Evolutionary conservation across 2,888 invertebrate species (phyloP), one percentile per base, ranked within the genome.

Genomic region (Acleris cristana): DNA sequence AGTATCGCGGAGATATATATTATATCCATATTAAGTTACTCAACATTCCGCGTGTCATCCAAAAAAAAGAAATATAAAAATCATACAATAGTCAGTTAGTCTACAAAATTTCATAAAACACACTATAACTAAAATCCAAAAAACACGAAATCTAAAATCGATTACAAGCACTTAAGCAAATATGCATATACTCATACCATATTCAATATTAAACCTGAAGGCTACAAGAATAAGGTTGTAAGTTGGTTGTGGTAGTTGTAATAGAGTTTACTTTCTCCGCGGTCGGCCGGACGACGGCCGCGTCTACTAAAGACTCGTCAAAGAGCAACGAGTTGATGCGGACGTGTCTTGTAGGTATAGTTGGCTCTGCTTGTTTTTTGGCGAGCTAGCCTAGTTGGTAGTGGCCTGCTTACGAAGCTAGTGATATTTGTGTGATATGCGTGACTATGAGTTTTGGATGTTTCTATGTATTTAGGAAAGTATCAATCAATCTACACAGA

Each of bases 201-300:
- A 10, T 1, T 10, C 14, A 16, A 1, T 18, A 65, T 19, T 40
- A 5, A 8, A 57, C 57, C 55, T 34, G 54, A 44, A 52, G 40
- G 44, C 59, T 65, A 66, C 65, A 64, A 16, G 4, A 10, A 18
- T 26, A 54, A 16, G 61, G 16, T 45, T n/a, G 57, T 64, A 51
- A n/a, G 53, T 73, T 60, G 44, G 7, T 16, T 63, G 30, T 64
- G 64, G 73, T 72, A 14, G 49, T 71, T 76, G 72, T 79, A 76
- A 78, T 84, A 84, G 79, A 81, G 86, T 88, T 88, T 90, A 91
- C 91, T 91, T 91, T 91, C 92, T 89, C 92, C 84, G 72, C 79
- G 58, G 49, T 51, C 61, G 66, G 58, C 63, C 89, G 88, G 84
- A 79, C 83, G 87, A 86, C 84, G 87, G 85, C 86, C 83, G 80